A percentile compares a stretch with the other conserved stretches of the same genome.
Conservation (phyloP, 2,113 vertebrate species). For the Australoheros scitulus region DNA sequence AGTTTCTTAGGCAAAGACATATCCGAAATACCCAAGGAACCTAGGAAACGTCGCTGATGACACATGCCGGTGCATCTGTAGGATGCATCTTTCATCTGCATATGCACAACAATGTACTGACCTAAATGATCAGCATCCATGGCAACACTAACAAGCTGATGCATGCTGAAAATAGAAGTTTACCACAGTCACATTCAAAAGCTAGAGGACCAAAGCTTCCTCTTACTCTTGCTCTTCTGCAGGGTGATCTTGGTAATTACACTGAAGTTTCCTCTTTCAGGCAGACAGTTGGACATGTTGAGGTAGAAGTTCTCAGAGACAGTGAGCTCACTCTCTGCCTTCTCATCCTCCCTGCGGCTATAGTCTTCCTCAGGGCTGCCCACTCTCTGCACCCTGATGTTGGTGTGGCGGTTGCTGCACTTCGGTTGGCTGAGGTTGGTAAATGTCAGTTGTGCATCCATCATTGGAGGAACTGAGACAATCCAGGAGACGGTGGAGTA, state of each 20-base stretch:
- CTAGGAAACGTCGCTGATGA: not conserved
- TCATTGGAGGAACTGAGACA: constrained; percentile 74
- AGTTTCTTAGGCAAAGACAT: not conserved
- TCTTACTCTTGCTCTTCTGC: constrained; percentile 44
- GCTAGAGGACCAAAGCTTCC: not conserved
- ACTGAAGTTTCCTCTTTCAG: constrained; percentile 72
- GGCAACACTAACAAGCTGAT: not conserved
- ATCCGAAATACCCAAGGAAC: not conserved
- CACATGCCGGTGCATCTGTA: rapidly evolving
- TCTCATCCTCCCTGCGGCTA: constrained; percentile 83
- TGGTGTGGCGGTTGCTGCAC: constrained; percentile 79
- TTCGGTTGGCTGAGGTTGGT: constrained; percentile 76
- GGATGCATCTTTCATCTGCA: not conserved
- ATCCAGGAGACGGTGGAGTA: constrained; percentile 87
- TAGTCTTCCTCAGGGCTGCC: constrained; percentile 51
- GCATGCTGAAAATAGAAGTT: rapidly evolving
- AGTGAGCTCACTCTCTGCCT: constrained; percentile 64
- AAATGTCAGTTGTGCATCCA: constrained; percentile 82
- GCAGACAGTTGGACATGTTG: constrained; percentile 91
- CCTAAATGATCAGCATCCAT: not conserved
- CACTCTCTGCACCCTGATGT: constrained; percentile 77
- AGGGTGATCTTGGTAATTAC: constrained; percentile 82
- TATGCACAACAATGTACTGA: rapidly evolving
- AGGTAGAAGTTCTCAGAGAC: constrained; percentile 85
- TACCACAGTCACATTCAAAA: not conserved